Base-by-base conservation (phyloP, 2,113 vertebrate genomes). In the Neolamprologus brichardi region DNA sequence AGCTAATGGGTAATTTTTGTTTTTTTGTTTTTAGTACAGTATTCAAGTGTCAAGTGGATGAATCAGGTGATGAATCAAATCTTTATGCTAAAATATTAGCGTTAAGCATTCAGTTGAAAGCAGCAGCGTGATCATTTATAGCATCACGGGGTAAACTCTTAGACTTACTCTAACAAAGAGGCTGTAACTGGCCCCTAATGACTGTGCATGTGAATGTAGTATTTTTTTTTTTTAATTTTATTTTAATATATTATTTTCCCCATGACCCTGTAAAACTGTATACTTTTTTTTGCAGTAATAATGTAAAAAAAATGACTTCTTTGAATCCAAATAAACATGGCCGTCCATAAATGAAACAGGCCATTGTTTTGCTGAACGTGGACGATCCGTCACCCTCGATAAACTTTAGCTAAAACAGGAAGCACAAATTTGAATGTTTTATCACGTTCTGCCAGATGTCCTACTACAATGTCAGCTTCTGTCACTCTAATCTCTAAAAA, bases 191-290 rank as follows among this genome's bases (percentile, higher is more conserved):
- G 3, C 9, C 70, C 5, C 15, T 75, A 11, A 23, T 46, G 70
- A 28, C 23, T 46, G 10, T 64, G 32, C 60, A 37, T 49, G 14
- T 46, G 39, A 75, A 7, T 18, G 13, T 18, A 46, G 8, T 49
- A 17, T 30, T 2, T 4, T 28, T 12, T 30, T 3, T 44, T 30
- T 1, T 0, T 0, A 0, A 23, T 41, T 6, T 72, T 17, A 46
- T 17, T 64, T 64, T 37, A 64, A 64, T 64, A n/a, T 72, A 3
- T 72, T 15, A 10, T 44, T 72, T 44, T 25, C 7, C 3, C 37
- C 37, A 41, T 20, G n/a, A 67, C 34, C 18, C 62, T 23, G 7
- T 64, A 64, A 20, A 67, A 70, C n/a, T 41, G 7, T 23, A 67
- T 39, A 23, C 4, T 20, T 67, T 37, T 34, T 32, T 72, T 72